These are phyloP conservation scores for Peromyscus attwateri DNA, from an alignment of 2,797 vertebrate genomes.

Conservation along the genomic window DNA sequence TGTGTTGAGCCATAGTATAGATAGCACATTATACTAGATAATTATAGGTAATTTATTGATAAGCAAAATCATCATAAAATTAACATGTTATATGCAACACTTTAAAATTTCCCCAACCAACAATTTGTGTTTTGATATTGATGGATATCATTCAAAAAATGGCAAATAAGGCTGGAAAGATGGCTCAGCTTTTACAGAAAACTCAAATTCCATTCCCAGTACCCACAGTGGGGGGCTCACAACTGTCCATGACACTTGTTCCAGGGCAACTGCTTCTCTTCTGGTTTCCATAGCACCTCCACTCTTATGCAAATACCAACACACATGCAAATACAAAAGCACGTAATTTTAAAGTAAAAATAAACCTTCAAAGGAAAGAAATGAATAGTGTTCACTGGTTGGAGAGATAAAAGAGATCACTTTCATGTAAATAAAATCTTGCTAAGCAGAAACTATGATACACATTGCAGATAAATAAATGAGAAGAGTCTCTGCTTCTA, in stretches of 20 bases:
- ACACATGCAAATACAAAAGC: background rate
- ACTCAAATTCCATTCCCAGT: background rate
- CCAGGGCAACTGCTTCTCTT: background rate
- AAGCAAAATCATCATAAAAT: background rate
- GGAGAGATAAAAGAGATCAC: background rate
- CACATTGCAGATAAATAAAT: background rate
- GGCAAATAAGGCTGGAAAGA: background rate
- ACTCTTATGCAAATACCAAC: background rate
- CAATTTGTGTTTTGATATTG: background rate
- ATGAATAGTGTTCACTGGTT: background rate
- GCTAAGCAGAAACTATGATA: background rate
- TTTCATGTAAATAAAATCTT: background rate
- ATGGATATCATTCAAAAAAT: background rate
- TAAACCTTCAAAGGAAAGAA: background rate
- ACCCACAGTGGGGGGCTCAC: background rate
- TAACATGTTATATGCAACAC: background rate
- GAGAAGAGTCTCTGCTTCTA: background rate
- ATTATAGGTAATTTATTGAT: slow-evolving; percentile 14
- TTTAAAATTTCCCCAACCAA: slow-evolving; percentile 6
- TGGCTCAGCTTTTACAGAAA: no score
- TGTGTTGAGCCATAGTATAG: background rate
- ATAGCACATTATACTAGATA: background rate
- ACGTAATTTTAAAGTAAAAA: background rate
- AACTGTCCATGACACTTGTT: background rate
- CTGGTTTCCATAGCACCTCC: background rate